These are phyloP conservation scores for Lepidurus apus DNA, from an alignment of 1,140 invertebrate genomes.

Conservation along the genomic window DNA sequence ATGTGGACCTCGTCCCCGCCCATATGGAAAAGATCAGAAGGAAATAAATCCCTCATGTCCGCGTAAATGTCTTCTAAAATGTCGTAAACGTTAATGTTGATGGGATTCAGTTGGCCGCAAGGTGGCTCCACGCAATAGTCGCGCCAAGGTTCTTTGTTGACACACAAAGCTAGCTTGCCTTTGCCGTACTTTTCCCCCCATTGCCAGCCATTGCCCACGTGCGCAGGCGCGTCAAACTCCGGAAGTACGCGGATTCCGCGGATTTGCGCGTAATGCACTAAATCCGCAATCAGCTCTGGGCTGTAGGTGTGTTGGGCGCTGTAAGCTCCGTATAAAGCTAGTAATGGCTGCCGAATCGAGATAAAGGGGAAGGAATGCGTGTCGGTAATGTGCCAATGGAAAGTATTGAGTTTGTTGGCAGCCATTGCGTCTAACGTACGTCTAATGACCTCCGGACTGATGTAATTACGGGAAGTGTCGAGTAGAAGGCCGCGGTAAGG, in stretches of 20 bases:
- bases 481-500: constrained; percentile 68
- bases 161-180: constrained; percentile 49
- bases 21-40: constrained; percentile 78
- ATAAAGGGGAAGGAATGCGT: constrained; percentile 77
- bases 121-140: constrained; percentile 76
- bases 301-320: constrained; percentile 62
- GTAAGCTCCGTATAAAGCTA: constrained; percentile 68
- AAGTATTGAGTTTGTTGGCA: constrained; percentile 71
- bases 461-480: constrained; percentile 71
- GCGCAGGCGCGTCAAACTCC: constrained; percentile 81
- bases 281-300: constrained; percentile 58
- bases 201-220: constrained; percentile 81
- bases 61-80: constrained; percentile 49
- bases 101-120: constrained; percentile 77
- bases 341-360: constrained; percentile 58
- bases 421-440: constrained; percentile 73
- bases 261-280: constrained; percentile 64
- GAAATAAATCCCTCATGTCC: constrained; percentile 52
- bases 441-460: constrained; percentile 60
- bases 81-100: constrained; percentile 64
- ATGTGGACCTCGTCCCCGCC: constrained; percentile 77
- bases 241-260: constrained; percentile 71
- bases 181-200: constrained; percentile 56
- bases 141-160: constrained; percentile 66
- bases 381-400: constrained; percentile 89